Evolutionary conservation across 2,113 vertebrate species (phyloP), one percentile per base, ranked within the genome.

Genomic region (Mesocricetus auratus): DNA sequence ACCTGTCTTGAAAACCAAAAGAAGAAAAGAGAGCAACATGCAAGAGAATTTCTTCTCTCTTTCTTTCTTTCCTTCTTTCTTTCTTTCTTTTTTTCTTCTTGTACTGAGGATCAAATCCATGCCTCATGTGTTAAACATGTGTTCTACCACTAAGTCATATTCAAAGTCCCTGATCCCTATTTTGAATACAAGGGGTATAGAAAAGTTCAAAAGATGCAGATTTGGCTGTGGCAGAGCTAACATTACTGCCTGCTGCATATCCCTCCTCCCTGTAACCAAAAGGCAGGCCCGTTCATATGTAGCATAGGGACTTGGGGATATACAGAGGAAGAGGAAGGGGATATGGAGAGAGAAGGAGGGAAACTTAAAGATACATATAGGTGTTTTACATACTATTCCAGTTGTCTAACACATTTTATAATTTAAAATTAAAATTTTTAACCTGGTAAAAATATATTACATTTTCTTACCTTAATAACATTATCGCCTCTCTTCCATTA

Each of bases 381-480:
- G 56, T 36, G 79, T 36, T 79, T 94, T 73, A 87, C 5, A n/a
- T 58, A 50, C 15, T 31, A 7, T 74, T 77, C 5, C 91, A 22
- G 68, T 86, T 96, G 58, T 95, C 50, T 86, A 62, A 92, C 89
- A 94, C 69, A 81, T 83, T 94, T 93, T 69, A 13, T 79, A 77
- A 88, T 71, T 96, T 77, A n/a, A 88, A 95, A 95, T 86, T 88
- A 79, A 96, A 91, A 4, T 1, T 74, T 82, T 94, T 91, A 96
- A 89, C 83, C 92, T 78, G 47, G 47, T 95, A 77, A 96, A 71
- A 81, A 94, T 77, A 62, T 42, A 56, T 92, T 95, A 73, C 47
- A 50, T 90, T 92, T 94, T 86, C 69, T 90, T 88, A 36, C 36
- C 91, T 3, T 82, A 86, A 42, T 77, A 79, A 50, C 81, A 78